Conservation (phyloP, 2,888 invertebrate species). For the Phalera bucephala region DNA sequence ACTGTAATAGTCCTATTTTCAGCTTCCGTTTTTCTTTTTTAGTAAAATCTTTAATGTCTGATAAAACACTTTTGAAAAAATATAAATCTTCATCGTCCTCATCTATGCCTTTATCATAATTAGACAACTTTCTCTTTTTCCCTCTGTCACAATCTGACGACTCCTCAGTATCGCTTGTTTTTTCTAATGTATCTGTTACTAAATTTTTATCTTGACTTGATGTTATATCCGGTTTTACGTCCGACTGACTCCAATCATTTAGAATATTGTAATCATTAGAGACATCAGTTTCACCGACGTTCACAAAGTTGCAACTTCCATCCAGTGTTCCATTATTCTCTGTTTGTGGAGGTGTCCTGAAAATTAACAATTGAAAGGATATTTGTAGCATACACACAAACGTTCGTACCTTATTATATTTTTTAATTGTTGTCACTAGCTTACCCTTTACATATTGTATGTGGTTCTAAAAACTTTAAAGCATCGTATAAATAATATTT, state of each 20-base stretch:
- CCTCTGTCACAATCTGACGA: conserved; percentile 10
- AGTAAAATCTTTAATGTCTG: conserved; percentile 74
- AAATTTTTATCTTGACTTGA: conserved; percentile 3
- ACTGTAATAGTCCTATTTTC: conserved; percentile 74
- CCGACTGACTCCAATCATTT: conserved; percentile 27
- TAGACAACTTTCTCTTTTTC: conserved; percentile 20
- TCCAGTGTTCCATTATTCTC: too few species aligned
- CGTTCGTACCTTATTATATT: too few species aligned
- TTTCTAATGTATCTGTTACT: conserved; percentile 1
- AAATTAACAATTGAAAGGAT: too few species aligned
- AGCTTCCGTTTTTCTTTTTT: conserved; percentile 76
- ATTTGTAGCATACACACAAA: too few species aligned
- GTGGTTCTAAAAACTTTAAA: conserved; percentile 42
- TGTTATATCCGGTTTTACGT: conserved; percentile 29
- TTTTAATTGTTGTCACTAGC: too few species aligned
- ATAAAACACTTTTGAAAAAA: conserved; percentile 78
- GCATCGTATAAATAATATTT: conserved; percentile 47
- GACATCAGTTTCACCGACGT: conserved; percentile 19
- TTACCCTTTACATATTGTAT: conserved; percentile 38
- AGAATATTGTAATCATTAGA: conserved; percentile 17
- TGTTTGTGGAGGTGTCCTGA: too few species aligned
- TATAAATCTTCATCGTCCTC: conserved; percentile 54
- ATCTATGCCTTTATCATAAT: conserved; percentile 15
- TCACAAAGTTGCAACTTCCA: conserved; percentile 15
- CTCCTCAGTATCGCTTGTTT: conserved; percentile 6